A percentile compares a stretch with the other conserved stretches of the same genome.
These are phyloP conservation scores for Scatophagus argus DNA, from an alignment of 2,113 vertebrate genomes.

Conservation along the genomic window DNA sequence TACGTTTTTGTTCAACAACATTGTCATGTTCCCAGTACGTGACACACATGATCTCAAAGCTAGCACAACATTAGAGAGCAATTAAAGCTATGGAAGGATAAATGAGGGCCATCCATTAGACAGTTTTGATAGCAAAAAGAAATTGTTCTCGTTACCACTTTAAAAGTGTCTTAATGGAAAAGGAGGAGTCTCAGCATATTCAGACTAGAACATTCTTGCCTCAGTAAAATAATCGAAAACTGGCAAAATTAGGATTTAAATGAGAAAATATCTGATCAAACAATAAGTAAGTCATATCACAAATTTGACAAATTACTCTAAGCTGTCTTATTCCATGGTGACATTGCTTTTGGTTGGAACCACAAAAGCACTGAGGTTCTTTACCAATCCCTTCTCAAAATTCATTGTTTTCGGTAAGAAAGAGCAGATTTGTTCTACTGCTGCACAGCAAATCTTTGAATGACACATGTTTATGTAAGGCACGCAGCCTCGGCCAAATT, in stretches of 20 bases:
- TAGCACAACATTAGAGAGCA: not conserved
- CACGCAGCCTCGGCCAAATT: constrained; percentile 25
- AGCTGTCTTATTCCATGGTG: not conserved
- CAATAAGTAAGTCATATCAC: not conserved
- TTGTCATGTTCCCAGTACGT: constrained; percentile 1
- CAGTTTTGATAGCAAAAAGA: not conserved
- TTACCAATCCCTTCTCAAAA: not conserved
- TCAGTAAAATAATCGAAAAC: no score
- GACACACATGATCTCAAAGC: not conserved
- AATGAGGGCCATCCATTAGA: not conserved
- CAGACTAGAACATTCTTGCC: no score
- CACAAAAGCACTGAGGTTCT: not conserved
- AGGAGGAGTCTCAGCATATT: no score
- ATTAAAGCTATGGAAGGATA: not conserved
- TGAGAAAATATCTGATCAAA: not conserved
- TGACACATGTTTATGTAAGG: constrained; percentile 35
- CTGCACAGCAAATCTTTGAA: constrained; percentile 16
- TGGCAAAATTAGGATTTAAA: no score
- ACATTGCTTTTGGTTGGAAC: not conserved
- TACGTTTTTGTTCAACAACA: not conserved
- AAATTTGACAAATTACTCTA: not conserved
- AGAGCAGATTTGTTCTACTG: constrained; percentile 46
- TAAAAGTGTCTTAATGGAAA: no score
- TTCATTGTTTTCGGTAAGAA: constrained; percentile 17
- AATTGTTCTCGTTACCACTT: not conserved